Evolutionary conservation across 2,113 vertebrate genomes (phyloP), one percentile per base, ranked within the genome.

Genomic region (Sylvietta virens): DNA sequence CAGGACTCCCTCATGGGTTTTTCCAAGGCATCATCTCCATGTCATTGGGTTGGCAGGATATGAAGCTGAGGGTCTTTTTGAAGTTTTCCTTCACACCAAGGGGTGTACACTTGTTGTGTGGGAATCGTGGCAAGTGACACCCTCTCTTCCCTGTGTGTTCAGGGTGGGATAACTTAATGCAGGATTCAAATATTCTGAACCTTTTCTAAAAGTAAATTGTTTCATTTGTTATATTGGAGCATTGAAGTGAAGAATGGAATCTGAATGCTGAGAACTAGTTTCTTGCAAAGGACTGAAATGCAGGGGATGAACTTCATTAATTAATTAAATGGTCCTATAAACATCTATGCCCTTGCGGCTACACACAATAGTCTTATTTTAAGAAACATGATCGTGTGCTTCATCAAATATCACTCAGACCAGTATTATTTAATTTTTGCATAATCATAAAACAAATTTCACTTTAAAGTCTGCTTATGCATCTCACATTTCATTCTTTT

Each of bases 1-100:
- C 79, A 88, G 81, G 88, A 58, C 81, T 76, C 79, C 91, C 70
- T 95, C 81, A 57, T 86, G 83, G 86, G 47, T 79, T 95, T 96
- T 85, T 88, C 81, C 73, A 94, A 81, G 71, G 69, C 92, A 89
- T 84, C 93, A 94, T 95, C 90, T 88, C 88, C 86, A 94, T 96
- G 92, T 94, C 93, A 94, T 88, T 94, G 87, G 86, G 70, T 66
- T 95, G 95, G 92, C 88, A 96, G 94, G 91, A 95, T 96, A 96
- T 91, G 94, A 93, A 95, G 71, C 86, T 86, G 78, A 93, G 74
- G 65, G 50, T 88, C 92, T 96, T 95, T 97, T 94, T 96, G 86
- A 97, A 97, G 89, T 96, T 88, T 91, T 80, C 57, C 81, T 93
- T 92, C 74, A 24, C 90, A 81, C 92, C 81, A 48, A 96, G 91